Conservation (phyloP, 2,888 invertebrate species). For the Drosophila phalerata region DNA sequence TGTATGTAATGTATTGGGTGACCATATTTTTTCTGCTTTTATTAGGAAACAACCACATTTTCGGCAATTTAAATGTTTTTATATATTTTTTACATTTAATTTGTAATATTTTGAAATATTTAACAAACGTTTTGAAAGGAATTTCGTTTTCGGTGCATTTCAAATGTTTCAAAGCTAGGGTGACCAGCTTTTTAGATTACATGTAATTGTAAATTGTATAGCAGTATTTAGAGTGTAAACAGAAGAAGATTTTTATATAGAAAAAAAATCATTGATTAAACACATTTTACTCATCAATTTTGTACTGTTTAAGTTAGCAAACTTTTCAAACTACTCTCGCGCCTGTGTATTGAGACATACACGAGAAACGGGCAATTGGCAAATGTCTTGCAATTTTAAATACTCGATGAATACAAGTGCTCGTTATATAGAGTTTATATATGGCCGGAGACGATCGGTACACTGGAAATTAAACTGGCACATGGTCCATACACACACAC, state of each 20-base stretch:
- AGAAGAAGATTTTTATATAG: not conserved
- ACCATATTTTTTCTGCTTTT: too few species aligned
- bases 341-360: conserved; percentile 19
- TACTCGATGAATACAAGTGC: conserved; percentile 6
- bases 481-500: conserved; percentile 52
- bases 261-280: not conserved
- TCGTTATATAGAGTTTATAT: conserved; percentile 4
- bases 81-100: too few species aligned
- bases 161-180: not conserved
- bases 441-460: conserved; percentile 32
- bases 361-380: conserved; percentile 24
- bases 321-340: conserved; percentile 4
- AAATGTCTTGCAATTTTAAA: conserved; percentile 27
- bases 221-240: not conserved
- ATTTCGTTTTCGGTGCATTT: too few species aligned
- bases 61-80: too few species aligned
- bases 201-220: not conserved
- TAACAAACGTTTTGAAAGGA: too few species aligned
- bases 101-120: too few species aligned
- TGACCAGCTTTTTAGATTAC: not conserved
- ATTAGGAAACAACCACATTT: too few species aligned
- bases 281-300: not conserved
- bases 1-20: too few species aligned
- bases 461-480: conserved; percentile 36
- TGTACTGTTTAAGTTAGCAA: not conserved